Base-by-base conservation (phyloP, 2,888 invertebrate genomes). In the Zeuzera pyrina region DNA sequence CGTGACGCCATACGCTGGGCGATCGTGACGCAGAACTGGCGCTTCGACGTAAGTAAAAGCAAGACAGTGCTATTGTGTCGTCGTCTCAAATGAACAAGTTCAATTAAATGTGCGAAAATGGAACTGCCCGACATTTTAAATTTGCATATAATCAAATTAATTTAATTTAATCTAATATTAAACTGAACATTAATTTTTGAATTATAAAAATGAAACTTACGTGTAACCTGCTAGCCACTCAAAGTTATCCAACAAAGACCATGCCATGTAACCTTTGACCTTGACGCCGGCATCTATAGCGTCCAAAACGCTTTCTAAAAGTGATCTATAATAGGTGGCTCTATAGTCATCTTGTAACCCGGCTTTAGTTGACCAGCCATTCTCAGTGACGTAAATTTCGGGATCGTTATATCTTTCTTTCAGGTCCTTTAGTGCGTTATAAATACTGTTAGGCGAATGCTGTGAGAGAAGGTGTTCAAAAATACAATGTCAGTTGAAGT, bases 371-470 rank as follows among this genome's bases (percentile, higher is more conserved):
- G 85, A 78, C 66, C 76, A 84, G 4, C 89, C 89, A 36, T 87
- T 89, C 50, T 90, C 90, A 0, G 87, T 86, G 19, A 89, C 68
- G 41, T 85, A 85, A 40, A 89, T 71, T 16, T 72, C 48, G 1
- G 85, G 84, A 46, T 85, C 73, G 12, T 79, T 76, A 49, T 86
- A 87, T 34, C 65, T 72, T 2, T 58, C 45, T 4, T 10, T 14
- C n/a, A 28, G 12, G 11, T 28, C 7, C 4, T 3, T 15, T 3
- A 28, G 15, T 2, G 86, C 44, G 34, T 86, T 84, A 39, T 72
- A 63, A 19, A 90, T 69, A 12, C 88, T 88, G 68, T 85, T 76
- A 0, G 89, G 88, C 7, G 85, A 78, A 13, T 77, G 64, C 85
- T 83, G 57, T 8, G 44, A 39, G n/a, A n/a, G n/a, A n/a, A n/a